Conservation (phyloP, 92 coral and sea anemone species). For the Chrysogorgia sp. region DNA sequence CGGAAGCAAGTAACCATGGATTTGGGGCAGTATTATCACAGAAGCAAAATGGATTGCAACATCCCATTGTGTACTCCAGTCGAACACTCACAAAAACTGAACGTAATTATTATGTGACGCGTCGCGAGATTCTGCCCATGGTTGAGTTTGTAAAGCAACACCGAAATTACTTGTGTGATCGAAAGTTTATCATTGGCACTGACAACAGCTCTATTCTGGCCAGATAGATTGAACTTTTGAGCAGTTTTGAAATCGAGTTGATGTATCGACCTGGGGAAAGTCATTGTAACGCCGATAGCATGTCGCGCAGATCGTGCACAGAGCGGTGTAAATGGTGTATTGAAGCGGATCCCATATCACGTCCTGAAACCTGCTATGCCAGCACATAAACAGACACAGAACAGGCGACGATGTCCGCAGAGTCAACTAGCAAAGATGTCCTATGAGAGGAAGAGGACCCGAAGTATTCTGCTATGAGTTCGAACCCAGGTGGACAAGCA, state of each 20-base stretch:
- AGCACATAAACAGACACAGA: too few relatives aligned
- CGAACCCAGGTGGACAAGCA: constrained; percentile 40
- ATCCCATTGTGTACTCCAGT: constrained; percentile 33
- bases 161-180: too few relatives aligned
- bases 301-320: too few relatives aligned
- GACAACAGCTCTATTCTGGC: constrained; percentile 65
- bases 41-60: constrained; percentile 43
- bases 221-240: constrained; percentile 52
- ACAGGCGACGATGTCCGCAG: too few relatives aligned
- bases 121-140: constrained; percentile 44
- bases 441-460: too few relatives aligned
- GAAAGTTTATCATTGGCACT: constrained; percentile 48
- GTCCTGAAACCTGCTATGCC: constrained; percentile 32
- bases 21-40: constrained; percentile 58
- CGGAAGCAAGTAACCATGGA: constrained; percentile 48
- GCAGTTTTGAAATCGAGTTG: constrained; percentile 51
- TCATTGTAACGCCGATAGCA: too few relatives aligned
- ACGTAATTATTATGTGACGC: constrained; percentile 45
- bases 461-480: constrained; percentile 40
- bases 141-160: too few relatives aligned
- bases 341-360: constrained; percentile 19
- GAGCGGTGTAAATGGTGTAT: too few relatives aligned
- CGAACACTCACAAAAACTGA: too few relatives aligned
- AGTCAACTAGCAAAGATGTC: too few relatives aligned
- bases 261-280: constrained; percentile 51